These are phyloP conservation scores for Homarus gammarus DNA, from an alignment of 2,888 invertebrate species.

Conservation along the genomic window DNA sequence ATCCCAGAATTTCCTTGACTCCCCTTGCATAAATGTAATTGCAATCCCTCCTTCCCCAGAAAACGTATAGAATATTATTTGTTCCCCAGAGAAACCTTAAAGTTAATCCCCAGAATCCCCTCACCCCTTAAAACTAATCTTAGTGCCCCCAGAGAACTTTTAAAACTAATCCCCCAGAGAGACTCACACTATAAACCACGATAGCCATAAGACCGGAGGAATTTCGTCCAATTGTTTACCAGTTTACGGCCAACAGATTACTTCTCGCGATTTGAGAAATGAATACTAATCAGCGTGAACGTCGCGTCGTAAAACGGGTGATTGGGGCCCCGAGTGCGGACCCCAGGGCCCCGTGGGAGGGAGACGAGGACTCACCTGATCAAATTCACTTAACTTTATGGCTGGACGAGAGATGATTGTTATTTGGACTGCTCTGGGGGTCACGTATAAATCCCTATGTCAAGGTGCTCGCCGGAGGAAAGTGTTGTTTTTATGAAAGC, in stretches of 20 bases:
- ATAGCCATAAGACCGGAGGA: constrained; percentile 1
- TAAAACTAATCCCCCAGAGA: not conserved
- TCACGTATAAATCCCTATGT: not conserved
- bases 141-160: not conserved
- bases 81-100: too few relatives aligned
- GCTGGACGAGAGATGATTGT: not conserved
- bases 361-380: not conserved
- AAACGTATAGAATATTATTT: too few relatives aligned
- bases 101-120: too few relatives aligned
- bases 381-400: constrained; percentile 1
- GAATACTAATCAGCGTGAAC: constrained; percentile 62
- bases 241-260: constrained; percentile 45
- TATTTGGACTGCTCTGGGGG: not conserved
- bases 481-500: too few relatives aligned
- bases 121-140: too few relatives aligned
- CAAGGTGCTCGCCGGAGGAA: too few relatives aligned
- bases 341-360: not conserved
- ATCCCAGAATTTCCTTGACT: too few relatives aligned
- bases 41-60: too few relatives aligned
- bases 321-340: not conserved
- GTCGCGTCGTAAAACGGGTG: constrained; percentile 52
- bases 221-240: constrained; percentile 31
- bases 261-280: constrained; percentile 47
- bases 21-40: too few relatives aligned
- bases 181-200: constrained; percentile 13